phyloP scores from a whole-genome alignment of 2,888 invertebrate species.

The Zaprionus obscuricornis region DNA sequence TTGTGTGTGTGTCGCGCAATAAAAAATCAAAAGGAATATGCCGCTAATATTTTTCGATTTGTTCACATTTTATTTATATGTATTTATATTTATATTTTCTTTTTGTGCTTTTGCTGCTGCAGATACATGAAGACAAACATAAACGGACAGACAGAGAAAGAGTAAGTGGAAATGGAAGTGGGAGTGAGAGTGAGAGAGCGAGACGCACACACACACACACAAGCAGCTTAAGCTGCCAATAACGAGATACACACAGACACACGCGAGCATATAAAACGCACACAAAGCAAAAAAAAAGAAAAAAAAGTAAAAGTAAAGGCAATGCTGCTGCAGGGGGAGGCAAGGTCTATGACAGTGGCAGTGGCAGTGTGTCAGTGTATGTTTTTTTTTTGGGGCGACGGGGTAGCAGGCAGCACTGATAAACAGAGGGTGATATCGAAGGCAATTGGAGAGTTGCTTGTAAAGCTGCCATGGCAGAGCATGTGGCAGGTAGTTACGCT shows the following conservation, averaged over 20 bases:
- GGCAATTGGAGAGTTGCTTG: no score
- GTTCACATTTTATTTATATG: slow-evolving; percentile 36
- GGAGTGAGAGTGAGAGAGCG: no score
- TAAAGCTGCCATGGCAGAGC: no score
- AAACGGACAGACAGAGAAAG: not conserved
- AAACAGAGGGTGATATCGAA: no score
- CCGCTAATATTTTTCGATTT: slow-evolving; percentile 71
- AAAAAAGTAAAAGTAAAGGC: no score
- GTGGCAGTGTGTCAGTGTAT: no score
- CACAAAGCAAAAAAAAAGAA: slow-evolving; percentile 6
- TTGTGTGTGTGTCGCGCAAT: slow-evolving; percentile 39
- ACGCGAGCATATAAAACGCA: slow-evolving; percentile 10
- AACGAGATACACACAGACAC: slow-evolving; percentile 38
- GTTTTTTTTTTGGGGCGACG: no score
- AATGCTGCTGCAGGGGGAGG: no score
- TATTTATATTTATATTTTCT: slow-evolving; percentile 19
- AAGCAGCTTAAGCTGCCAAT: slow-evolving; percentile 62
- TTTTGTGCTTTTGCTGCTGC: slow-evolving; percentile 30
- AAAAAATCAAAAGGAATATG: slow-evolving; percentile 71
- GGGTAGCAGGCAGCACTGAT: no score
- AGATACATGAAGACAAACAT: not conserved
- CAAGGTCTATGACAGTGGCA: no score
- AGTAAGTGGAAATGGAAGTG: no score
- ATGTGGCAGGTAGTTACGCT: no score
- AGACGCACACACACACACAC: not conserved